Evolutionary conservation across 2,797 vertebrate genomes (phyloP), one percentile per base, ranked within the genome.

Genomic region (Crenichthys baileyi): DNA sequence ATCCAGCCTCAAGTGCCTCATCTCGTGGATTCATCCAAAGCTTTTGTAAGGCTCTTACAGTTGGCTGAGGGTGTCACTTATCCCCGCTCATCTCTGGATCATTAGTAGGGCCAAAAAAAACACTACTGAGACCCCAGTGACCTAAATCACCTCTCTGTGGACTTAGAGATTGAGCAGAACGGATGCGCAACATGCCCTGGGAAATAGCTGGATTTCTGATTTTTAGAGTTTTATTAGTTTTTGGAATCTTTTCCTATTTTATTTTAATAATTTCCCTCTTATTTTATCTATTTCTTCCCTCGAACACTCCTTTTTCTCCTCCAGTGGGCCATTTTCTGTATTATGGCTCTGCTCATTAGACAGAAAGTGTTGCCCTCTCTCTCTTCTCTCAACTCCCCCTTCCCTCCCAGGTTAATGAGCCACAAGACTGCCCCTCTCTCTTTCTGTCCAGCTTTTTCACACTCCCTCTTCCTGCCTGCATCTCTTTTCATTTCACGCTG

Each of bases 21-120:
- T 85, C 86, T 88, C 77, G 58, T 78, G 41, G 83, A 83, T 83
- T 83, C 77, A 29, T 87, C 87, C 87, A 90, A 91, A 92, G 88
- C 87, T 87, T 78, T 83, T 81, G 83, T 93, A 93, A 94, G 90
- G 82, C 87, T 92, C 91, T 94, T 92, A 91, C 4, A 1, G 55
- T n/a, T 63, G 84, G 78, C 87, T 81, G 51, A 78, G 77, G 85
- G 85, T 83, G 82, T 80, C 79, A 77, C 91, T 90, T 88, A 93
- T 92, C 90, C 89, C 87, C 79, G 86, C 87, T 94, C 92, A 92
- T 90, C 92, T 91, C 85, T 85, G 84, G 85, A 87, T 93, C 83
- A 88, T 91, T 89, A 87, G 86, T 77, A 29, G 76, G 74, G 74
- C 63, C 72, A 80, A 24, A 46, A 68, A 63, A 81, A 31, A 88